These are phyloP conservation scores for Sogatella furcifera DNA, from an alignment of 1,140 invertebrate genomes.

Conservation along the genomic window DNA sequence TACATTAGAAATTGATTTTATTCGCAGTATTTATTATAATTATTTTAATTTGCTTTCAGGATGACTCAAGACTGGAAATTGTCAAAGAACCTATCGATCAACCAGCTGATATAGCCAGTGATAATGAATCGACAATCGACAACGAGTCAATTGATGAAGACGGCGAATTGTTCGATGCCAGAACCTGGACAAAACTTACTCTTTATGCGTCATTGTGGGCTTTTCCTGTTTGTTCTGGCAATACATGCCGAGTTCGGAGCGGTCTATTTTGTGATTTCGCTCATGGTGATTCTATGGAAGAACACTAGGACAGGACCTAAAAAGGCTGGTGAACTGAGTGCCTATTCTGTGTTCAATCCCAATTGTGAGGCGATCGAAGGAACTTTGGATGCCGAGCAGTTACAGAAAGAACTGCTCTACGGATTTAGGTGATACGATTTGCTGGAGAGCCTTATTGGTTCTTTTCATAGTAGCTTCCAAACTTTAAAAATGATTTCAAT, in stretches of 20 bases:
- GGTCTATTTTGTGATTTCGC: conserved; percentile 74
- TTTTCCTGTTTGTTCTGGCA: conserved; percentile 50
- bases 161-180: conserved; percentile 7
- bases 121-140: neutral
- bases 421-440: conserved; percentile 30
- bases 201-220: conserved; percentile 47
- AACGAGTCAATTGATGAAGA: conserved; percentile 1
- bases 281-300: conserved; percentile 66
- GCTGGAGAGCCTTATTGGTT: no score
- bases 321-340: conserved; percentile 68
- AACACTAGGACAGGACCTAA: conserved; percentile 69
- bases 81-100: no score
- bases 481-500: no score
- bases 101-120: neutral
- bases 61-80: no score
- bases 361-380: conserved; percentile 88
- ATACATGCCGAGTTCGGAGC: conserved; percentile 80
- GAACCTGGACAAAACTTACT: conserved; percentile 26
- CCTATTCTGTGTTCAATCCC: conserved; percentile 96
- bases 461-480: no score
- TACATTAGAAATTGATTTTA: no score
- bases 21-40: no score
- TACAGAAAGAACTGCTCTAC: conserved; percentile 74
- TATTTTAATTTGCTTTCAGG: no score
- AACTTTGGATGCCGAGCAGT: conserved; percentile 88